phyloP scores from a whole-genome alignment of 1,140 invertebrate species.

The Drosophila yakuba region DNA sequence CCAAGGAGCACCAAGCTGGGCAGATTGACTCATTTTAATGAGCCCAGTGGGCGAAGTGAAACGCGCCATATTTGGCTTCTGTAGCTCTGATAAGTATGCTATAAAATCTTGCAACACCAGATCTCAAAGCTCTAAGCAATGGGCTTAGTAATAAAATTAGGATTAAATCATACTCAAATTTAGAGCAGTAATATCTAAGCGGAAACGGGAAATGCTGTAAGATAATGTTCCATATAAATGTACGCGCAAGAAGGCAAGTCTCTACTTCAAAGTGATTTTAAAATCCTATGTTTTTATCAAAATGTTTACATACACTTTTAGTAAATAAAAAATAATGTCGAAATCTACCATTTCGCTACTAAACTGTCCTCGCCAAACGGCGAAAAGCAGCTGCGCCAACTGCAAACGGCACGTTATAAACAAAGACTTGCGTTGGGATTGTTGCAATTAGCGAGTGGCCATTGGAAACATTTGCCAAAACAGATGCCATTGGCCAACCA shows the following conservation, averaged over 20 bases:
- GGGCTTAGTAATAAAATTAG: too few relatives aligned
- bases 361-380: slow-evolving; percentile 12
- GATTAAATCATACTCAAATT: too few relatives aligned
- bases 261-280: background rate
- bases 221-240: background rate
- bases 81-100: slow-evolving; percentile 53
- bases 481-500: slow-evolving; percentile 52
- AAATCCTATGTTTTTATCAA: too few relatives aligned
- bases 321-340: background rate
- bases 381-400: slow-evolving; percentile 62
- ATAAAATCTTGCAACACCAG: background rate
- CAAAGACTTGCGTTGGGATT: slow-evolving; percentile 43
- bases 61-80: background rate
- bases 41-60: background rate
- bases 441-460: slow-evolving; percentile 50
- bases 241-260: background rate
- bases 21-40: slow-evolving; percentile 36
- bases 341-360: slow-evolving; percentile 13
- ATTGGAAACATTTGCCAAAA: slow-evolving; percentile 59
- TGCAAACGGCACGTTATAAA: slow-evolving; percentile 12
- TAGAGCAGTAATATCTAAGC: background rate
- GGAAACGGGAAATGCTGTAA: background rate
- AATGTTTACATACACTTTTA: background rate
- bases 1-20: slow-evolving; percentile 23
- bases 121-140: background rate